These are phyloP conservation scores for Parnassius mnemosyne DNA, from an alignment of 2,888 invertebrate genomes.

Conservation along the genomic window DNA sequence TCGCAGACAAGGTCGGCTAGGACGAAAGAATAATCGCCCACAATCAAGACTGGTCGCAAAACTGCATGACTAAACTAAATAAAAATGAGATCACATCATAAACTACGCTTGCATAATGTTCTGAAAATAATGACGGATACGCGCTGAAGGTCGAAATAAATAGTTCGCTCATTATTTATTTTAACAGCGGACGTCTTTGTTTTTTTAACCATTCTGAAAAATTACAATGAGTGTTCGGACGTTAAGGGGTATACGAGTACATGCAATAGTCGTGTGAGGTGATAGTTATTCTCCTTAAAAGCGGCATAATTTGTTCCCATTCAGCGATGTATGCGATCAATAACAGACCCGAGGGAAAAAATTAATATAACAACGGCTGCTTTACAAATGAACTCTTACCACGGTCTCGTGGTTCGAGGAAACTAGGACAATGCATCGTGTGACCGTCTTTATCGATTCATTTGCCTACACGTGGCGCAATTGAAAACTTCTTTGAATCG, in stretches of 20 bases:
- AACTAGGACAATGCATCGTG: conserved; percentile 47
- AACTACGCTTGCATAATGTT: conserved; percentile 29
- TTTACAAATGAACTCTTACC: conserved; percentile 41
- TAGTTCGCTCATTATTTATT: conserved; percentile 21
- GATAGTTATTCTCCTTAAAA: conserved; percentile 3
- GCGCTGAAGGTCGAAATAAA: conserved; percentile 18
- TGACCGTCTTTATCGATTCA: conserved; percentile 40
- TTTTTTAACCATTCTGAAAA: conserved; percentile 17
- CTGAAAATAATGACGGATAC: conserved; percentile 28
- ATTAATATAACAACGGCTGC: conserved; percentile 22
- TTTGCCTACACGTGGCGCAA: conserved; percentile 27
- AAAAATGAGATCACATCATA: conserved; percentile 20
- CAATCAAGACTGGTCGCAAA: conserved; percentile 40
- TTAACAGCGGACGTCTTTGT: conserved; percentile 16
- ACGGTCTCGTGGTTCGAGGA: conserved; percentile 43
- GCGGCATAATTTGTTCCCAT: conserved; percentile 18
- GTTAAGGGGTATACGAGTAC: not conserved
- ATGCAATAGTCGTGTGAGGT: not conserved
- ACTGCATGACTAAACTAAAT: conserved; percentile 35
- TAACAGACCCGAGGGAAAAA: conserved; percentile 21
- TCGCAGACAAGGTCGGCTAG: conserved; percentile 40
- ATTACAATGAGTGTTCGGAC: conserved; percentile 8
- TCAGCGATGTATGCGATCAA: conserved; percentile 24
- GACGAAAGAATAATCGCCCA: conserved; percentile 41
- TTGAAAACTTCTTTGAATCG: conserved; percentile 27